These are phyloP conservation scores for Pasiphila rectangulata DNA, from an alignment of 2,888 invertebrate species.

Conservation along the genomic window DNA sequence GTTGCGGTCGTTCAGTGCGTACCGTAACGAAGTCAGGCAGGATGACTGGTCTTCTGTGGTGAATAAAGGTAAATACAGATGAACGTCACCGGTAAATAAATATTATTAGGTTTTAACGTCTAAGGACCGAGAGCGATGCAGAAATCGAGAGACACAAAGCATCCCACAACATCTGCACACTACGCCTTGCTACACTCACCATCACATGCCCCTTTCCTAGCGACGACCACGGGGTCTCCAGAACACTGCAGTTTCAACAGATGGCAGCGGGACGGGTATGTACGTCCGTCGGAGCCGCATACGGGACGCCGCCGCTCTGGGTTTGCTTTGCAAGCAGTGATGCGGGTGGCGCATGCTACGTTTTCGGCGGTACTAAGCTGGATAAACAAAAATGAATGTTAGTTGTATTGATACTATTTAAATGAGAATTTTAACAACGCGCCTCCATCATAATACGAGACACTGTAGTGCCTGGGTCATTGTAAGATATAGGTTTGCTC, in stretches of 20 bases:
- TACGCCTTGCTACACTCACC: slow-evolving; percentile 80
- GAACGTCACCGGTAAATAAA: too few species aligned
- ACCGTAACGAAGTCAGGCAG: slow-evolving; percentile 67
- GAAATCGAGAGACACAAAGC: too few species aligned
- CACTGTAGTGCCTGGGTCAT: too few species aligned
- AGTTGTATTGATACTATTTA: neutral
- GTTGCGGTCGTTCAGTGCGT: slow-evolving; percentile 63
- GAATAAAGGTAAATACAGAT: neutral
- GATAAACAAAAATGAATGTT: neutral
- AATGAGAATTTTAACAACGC: neutral
- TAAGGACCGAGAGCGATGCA: too few species aligned
- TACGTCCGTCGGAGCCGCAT: slow-evolving; percentile 90
- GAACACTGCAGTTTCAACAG: slow-evolving; percentile 88
- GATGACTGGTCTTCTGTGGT: slow-evolving; percentile 72
- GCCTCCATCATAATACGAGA: too few species aligned
- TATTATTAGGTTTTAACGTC: neutral
- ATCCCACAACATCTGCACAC: too few species aligned
- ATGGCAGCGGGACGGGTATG: slow-evolving; percentile 90
- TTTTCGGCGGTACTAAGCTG: slow-evolving; percentile 42
- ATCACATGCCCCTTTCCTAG: slow-evolving; percentile 87
- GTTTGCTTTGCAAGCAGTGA: slow-evolving; percentile 67
- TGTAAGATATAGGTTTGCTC: too few species aligned
- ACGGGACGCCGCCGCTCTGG: slow-evolving; percentile 80
- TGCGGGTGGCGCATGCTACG: slow-evolving; percentile 55
- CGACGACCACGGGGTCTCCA: slow-evolving; percentile 85